Base-by-base conservation (phyloP, 2,888 invertebrate genomes). In the Archips xylosteana region DNA sequence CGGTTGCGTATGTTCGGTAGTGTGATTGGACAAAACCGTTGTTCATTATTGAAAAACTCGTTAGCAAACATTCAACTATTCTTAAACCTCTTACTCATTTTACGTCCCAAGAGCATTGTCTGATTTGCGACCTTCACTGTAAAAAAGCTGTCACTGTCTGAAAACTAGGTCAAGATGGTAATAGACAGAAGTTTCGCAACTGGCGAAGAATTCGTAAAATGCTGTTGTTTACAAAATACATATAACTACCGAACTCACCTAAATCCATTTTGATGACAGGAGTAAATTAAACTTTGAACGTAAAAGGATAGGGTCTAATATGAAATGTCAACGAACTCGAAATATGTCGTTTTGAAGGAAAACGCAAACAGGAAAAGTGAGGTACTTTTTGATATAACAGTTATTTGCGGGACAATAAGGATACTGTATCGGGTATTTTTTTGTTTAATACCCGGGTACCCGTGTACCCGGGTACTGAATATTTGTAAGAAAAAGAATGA, bases 101-200 rank as follows among this genome's bases (percentile, higher is more conserved):
- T 39, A 39, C 5, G 6, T 42, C 42, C 15, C 61, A 42, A 42
- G 63, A 71, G 64, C n/a, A 59, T 71, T 65, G 65, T 60, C 59
- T 13, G 8, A 9, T 15, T 42, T 47, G 36, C 60, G 71, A 71
- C 71, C 71, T 71, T 71, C 63, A 10, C 59, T 65, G 65, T 64
- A 60, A 42, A 68, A 70, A 64, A 66, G 34, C 66, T 71, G 71
- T 51, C 66, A 71, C 61, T 49, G 65, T 54, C 34, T 47, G 42
- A 61, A 66, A 71, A 36, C 23, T 71, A 42, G 71, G 71, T 71
- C 71, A 51, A 15, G 32, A 49, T 60, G 42, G 9, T 60, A 51
- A 51, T 71, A 66, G 66, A 49, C 34, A 39, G 39, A 6, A 60
- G 60, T 71, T 66, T 71, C 66, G 66, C 66, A 67, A 67, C 47